Percentiles rank a stretch among this genome's conserved stretches.
Conservation (phyloP, 2,888 invertebrate species). For the Drosophila picticornis region DNA sequence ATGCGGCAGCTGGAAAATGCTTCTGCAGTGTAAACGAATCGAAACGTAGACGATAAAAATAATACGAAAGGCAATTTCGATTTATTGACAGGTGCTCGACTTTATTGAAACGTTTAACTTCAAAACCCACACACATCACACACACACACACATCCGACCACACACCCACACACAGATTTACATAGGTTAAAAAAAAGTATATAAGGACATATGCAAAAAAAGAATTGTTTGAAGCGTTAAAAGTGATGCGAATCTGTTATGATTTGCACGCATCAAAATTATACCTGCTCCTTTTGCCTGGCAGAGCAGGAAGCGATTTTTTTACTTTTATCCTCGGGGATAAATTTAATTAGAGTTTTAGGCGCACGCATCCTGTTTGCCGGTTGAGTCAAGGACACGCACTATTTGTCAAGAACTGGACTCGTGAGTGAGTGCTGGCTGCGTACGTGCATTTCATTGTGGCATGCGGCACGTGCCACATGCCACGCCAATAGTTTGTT, state of each 20-base stretch:
- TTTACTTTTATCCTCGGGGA: slow-evolving; percentile 16
- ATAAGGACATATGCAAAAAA: slow-evolving; percentile 61
- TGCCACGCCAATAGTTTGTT: slow-evolving; percentile 56
- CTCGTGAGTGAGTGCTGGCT: slow-evolving; percentile 9
- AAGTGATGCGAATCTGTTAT: slow-evolving; percentile 73
- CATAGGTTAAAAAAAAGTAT: slow-evolving; percentile 1
- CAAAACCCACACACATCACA: slow-evolving; percentile 47
- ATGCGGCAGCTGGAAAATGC: slow-evolving; percentile 62
- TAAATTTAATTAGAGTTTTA: slow-evolving; percentile 68
- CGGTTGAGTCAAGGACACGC: slow-evolving; percentile 49
- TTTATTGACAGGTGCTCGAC: slow-evolving; percentile 82
- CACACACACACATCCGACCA: neutral
- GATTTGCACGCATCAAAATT: slow-evolving; percentile 56
- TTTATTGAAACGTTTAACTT: slow-evolving; percentile 81
- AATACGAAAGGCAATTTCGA: slow-evolving; percentile 81
- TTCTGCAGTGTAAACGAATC: slow-evolving; percentile 74
- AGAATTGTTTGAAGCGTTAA: slow-evolving; percentile 74
- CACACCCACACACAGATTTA: neutral
- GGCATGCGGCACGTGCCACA: slow-evolving; percentile 47
- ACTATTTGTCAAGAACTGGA: slow-evolving; percentile 57
- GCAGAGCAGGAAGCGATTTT: slow-evolving; percentile 47
- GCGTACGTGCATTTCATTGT: slow-evolving; percentile 57
- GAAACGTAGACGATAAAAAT: slow-evolving; percentile 77
- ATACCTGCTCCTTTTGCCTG: slow-evolving; percentile 25
- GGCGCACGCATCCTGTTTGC: slow-evolving; percentile 40